These are phyloP conservation scores for Erpobdella octoculata DNA, from an alignment of 2,888 invertebrate genomes.

Conservation along the genomic window DNA sequence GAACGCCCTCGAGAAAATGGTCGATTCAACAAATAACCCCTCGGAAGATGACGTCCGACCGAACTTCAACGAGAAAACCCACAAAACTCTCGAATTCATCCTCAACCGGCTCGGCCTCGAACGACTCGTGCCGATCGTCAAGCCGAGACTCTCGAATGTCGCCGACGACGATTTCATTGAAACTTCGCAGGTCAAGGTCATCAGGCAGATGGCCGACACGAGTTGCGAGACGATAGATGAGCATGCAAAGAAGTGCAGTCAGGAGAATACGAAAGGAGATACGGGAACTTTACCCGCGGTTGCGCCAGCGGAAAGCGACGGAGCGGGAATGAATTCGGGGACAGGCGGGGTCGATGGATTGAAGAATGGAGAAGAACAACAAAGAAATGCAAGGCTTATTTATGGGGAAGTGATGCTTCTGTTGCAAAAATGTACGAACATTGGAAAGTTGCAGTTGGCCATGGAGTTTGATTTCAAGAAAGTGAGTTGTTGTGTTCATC, in stretches of 20 bases:
- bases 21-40: not conserved
- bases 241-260: not conserved
- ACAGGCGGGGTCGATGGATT: not conserved
- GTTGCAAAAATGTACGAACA: not conserved
- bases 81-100: not conserved
- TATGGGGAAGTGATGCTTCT: not conserved
- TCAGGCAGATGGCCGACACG: not conserved
- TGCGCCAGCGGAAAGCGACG: too few species aligned
- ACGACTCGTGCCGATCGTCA: not conserved
- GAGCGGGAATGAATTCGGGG: too few species aligned
- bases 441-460: not conserved
- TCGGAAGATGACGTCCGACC: too few species aligned
- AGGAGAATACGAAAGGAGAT: not conserved
- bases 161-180: not conserved
- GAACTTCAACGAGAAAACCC: not conserved
- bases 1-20: not conserved
- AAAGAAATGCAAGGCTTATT: not conserved
- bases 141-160: not conserved
- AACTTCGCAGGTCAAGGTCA: not conserved
- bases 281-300: too few species aligned
- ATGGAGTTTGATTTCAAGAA: conserved; percentile 6
- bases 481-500: too few species aligned
- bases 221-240: too few species aligned
- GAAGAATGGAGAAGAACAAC: not conserved
- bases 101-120: not conserved